Base-by-base conservation (phyloP, 2,113 vertebrate species). In the Miniopterus natalensis region DNA sequence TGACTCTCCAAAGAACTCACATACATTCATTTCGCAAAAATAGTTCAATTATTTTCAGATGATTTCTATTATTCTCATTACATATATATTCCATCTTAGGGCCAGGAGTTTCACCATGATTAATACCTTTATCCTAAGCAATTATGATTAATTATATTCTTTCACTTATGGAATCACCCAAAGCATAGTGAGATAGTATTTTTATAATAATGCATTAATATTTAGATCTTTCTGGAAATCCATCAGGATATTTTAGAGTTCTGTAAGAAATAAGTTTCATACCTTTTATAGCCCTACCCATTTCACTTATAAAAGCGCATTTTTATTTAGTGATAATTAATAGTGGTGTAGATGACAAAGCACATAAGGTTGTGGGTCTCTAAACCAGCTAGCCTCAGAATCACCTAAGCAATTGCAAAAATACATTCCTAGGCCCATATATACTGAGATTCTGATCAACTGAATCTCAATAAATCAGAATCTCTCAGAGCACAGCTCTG, bases 121-220 rank as follows among this genome's bases (percentile, higher is more conserved):
- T 97, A 97, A 96, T 47, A 97, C 66, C 81, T 95, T 97, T 92
- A 92, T 36, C 89, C 90, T 78, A 97, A 61, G 23, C 91, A 98
- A 97, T 97, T 95, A 96, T n/a, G 55, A 98, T 98, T 98, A 97
- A 97, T 97, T 97, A 94, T 18, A 21, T 97, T 95, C 94, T 96
- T 97, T 96, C 96, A 97, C 97, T 98, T 96, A 90, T 89, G 42
- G 83, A 97, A 68, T 96, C 83, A 97, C 91, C 84, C 93, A 96
- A 98, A 97, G 88, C 90, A 71, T 90, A 97, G 77, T 93, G 68
- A 97, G 88, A 97, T 49, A 95, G 1, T 96, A 96, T 96, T 96
- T 98, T 98, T 97, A 98, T 81, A 96, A 97, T 27, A 97, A 92
- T 91, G 78, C 73, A 98, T 97, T 98, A 98, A 98, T 98, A 97